Conservation (phyloP, 1,140 invertebrate genomes). For the Trichonephila inaurata region DNA sequence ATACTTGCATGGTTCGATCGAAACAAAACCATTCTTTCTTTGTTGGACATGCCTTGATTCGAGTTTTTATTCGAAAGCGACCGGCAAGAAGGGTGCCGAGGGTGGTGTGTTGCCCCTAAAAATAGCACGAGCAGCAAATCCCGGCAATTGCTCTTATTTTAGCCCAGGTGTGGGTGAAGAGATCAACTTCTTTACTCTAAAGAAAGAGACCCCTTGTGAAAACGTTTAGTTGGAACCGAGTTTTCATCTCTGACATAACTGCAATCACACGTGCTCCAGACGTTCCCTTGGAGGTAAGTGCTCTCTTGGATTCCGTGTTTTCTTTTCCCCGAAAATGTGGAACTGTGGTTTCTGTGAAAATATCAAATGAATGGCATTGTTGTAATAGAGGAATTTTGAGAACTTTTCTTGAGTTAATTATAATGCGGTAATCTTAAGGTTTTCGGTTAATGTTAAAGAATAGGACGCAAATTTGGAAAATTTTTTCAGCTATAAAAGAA, state of each 20-base stretch:
- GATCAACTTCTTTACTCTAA: slow-evolving; percentile 35
- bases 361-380: too few relatives aligned
- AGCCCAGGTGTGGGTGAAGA: slow-evolving; percentile 62
- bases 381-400: too few relatives aligned
- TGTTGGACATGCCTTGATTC: too few relatives aligned
- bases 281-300: slow-evolving; percentile 14
- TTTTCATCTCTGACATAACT: slow-evolving; percentile 48
- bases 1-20: too few relatives aligned
- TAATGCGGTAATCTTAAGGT: too few relatives aligned
- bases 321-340: too few relatives aligned
- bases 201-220: slow-evolving; percentile 26
- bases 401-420: too few relatives aligned
- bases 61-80: background rate
- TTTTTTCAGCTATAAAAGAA: too few relatives aligned
- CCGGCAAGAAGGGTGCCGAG: background rate
- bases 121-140: slow-evolving; percentile 15
- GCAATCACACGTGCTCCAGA: slow-evolving; percentile 33
- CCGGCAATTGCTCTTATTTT: slow-evolving; percentile 57
- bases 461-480: too few relatives aligned
- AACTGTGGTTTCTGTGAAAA: too few relatives aligned
- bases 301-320: background rate
- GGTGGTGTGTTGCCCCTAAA: background rate
- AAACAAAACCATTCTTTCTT: too few relatives aligned
- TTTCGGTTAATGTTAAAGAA: too few relatives aligned
- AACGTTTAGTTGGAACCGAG: slow-evolving; percentile 19